Conservation (phyloP, 2,888 invertebrate species). For the Choristoneura rosaceana region DNA sequence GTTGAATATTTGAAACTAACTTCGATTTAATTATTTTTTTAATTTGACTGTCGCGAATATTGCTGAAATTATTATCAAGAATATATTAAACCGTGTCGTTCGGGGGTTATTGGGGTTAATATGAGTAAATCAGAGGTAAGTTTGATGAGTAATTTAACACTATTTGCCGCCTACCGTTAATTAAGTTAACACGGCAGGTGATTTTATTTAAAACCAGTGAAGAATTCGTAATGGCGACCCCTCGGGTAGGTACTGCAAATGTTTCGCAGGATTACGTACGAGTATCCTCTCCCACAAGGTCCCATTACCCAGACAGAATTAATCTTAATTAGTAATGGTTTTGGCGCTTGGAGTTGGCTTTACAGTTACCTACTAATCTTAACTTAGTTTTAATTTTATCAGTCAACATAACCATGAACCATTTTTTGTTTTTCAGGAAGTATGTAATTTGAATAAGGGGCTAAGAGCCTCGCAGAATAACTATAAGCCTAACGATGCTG, state of each 20-base stretch:
- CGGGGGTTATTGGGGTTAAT: background rate
- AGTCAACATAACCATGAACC: background rate
- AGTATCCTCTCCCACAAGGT: too few species aligned
- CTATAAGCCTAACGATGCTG: constrained; percentile 6
- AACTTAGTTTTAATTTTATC: background rate
- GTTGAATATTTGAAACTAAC: background rate
- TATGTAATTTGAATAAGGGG: constrained; percentile 16
- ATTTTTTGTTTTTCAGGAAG: constrained; percentile 15
- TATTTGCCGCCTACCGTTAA: background rate
- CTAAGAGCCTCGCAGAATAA: constrained; percentile 21
- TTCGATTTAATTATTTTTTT: background rate
- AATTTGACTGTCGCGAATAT: background rate
- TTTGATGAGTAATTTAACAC: background rate
- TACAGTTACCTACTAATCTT: too few species aligned
- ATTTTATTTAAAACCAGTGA: background rate
- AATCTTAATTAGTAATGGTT: too few species aligned
- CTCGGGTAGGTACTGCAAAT: too few species aligned
- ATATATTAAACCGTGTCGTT: background rate
- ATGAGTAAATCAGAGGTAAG: constrained; percentile 31
- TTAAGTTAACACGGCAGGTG: background rate
- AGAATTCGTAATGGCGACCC: too few species aligned
- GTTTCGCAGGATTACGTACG: too few species aligned
- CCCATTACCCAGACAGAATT: too few species aligned
- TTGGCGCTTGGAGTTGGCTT: too few species aligned
- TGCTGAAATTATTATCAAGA: background rate